Conservation (phyloP, 2,797 vertebrate species). For the Sphaeramia orbicularis region DNA sequence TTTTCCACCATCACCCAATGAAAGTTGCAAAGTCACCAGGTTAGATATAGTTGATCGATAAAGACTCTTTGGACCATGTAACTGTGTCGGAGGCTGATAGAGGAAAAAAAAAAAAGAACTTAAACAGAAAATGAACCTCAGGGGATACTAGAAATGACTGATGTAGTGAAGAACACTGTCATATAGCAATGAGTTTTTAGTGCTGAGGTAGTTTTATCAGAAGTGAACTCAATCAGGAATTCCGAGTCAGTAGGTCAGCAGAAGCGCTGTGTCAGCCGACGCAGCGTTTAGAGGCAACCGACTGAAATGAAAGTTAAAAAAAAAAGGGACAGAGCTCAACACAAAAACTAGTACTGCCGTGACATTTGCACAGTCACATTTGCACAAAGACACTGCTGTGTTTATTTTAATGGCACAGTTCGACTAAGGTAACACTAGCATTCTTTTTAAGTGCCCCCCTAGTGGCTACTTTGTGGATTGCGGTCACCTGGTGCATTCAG, state of each 20-base stretch:
- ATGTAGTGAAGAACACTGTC: constrained; percentile 6
- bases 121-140: constrained; percentile 3
- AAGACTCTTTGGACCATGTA: too few species aligned
- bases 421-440: too few species aligned
- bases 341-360: too few species aligned
- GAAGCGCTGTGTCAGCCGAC: constrained; percentile 29
- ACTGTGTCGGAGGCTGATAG: constrained; percentile 1
- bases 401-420: too few species aligned
- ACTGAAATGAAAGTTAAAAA: constrained; percentile 25
- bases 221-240: constrained; percentile 29
- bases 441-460: too few species aligned
- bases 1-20: too few species aligned
- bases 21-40: too few species aligned
- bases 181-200: constrained; percentile 7
- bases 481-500: too few species aligned
- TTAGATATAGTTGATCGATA: too few species aligned
- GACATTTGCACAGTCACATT: too few species aligned
- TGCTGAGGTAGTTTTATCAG: constrained; percentile 14
- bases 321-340: neutral
- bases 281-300: neutral
- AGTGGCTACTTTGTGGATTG: too few species aligned
- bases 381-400: too few species aligned
- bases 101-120: constrained; percentile 24
- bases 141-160: constrained; percentile 4
- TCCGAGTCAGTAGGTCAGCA: constrained; percentile 18